Percentiles rank a stretch among this genome's conserved stretches.
Conservation (phyloP, 2,797 vertebrate genomes). For the Chrysocyon brachyurus region DNA sequence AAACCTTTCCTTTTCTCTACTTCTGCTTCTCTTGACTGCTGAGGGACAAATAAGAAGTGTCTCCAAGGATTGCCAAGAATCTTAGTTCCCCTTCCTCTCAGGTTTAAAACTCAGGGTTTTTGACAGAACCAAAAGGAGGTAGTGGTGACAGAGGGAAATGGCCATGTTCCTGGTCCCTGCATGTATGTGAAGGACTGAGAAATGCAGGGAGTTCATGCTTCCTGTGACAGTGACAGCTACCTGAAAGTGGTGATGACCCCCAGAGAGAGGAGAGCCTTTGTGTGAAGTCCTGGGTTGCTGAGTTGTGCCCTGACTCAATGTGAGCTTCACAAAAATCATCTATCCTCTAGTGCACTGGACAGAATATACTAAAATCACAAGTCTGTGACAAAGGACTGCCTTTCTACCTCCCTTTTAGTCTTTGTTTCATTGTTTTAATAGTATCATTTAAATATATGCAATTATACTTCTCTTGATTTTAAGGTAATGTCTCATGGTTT, state of each 20-base stretch:
- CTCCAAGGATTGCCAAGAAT: background rate
- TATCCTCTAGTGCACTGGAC: background rate
- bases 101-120: background rate
- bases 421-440: background rate
- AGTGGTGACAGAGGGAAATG: background rate
- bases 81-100: background rate
- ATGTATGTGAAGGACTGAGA: background rate
- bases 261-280: background rate
- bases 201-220: background rate
- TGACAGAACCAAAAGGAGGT: background rate
- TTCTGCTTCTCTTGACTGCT: background rate
- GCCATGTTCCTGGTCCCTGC: background rate
- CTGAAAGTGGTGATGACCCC: accelerated
- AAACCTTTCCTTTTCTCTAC: too few relatives aligned
- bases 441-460: conserved; percentile 18
- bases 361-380: background rate
- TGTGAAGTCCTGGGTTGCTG: background rate
- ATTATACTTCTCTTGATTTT: conserved; percentile 29
- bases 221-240: background rate
- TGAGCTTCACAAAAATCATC: background rate
- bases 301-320: background rate
- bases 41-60: background rate
- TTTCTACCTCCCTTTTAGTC: background rate
- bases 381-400: background rate
- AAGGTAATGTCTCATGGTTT: background rate